phyloP scores from a whole-genome alignment of 2,888 invertebrate species.

The Eucera pruinosa region DNA sequence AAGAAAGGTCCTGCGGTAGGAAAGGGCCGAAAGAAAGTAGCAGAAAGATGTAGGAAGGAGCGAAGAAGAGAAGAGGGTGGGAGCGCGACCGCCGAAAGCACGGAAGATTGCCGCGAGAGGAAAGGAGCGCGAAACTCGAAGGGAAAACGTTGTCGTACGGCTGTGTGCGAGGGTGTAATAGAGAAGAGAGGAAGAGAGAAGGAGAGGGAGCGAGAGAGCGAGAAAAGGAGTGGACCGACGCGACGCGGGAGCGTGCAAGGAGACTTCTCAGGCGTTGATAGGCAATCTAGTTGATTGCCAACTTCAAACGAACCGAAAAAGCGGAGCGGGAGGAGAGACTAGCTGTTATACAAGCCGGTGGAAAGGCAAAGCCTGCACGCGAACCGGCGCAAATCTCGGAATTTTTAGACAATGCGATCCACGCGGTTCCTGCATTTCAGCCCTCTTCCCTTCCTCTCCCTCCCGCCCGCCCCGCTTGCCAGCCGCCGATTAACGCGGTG shows the following conservation, averaged over 20 bases:
- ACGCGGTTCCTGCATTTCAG: constrained; percentile 22
- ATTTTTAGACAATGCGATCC: constrained; percentile 62
- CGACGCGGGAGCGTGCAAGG: constrained; percentile 67
- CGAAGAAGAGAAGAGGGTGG: constrained; percentile 30
- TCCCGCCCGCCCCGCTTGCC: too few relatives aligned
- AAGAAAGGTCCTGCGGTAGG: constrained; percentile 24
- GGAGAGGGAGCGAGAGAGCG: constrained; percentile 21
- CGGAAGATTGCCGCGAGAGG: constrained; percentile 46
- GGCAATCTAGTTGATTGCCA: constrained; percentile 84
- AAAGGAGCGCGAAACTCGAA: constrained; percentile 30
- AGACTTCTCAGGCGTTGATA: constrained; percentile 81
- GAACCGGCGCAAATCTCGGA: constrained; percentile 54
- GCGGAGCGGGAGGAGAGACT: constrained; percentile 49
- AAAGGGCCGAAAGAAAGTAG: constrained; percentile 6
- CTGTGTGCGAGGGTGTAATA: constrained; percentile 56
- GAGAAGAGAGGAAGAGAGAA: constrained; percentile 35
- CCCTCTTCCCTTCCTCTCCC: constrained; percentile 1
- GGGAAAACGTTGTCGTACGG: constrained; percentile 49
- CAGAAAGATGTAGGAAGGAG: constrained; percentile 14
- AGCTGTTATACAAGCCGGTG: constrained; percentile 61
- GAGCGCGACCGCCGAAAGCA: constrained; percentile 14
- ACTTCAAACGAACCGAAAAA: constrained; percentile 82
- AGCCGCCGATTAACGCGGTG: constrained; percentile 44
- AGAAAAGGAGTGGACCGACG: constrained; percentile 58
- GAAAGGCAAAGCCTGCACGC: constrained; percentile 60